Base-by-base conservation (phyloP, 2,797 vertebrate genomes). In the Eremophila alpestris region DNA sequence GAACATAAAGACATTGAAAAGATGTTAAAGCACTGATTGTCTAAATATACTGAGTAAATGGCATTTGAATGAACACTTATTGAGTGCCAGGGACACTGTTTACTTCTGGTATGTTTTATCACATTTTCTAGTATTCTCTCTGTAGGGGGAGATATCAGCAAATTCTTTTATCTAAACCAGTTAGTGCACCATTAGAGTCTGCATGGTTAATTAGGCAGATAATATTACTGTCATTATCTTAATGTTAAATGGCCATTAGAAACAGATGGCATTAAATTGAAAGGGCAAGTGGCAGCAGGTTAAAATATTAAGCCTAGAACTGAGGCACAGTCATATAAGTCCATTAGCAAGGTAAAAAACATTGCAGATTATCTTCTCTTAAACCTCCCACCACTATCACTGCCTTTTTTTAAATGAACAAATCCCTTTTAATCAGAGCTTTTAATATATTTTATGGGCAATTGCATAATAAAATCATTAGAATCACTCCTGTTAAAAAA, bases 101-200 rank as follows among this genome's bases (percentile, higher is more conserved):
- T 96, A 96, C 95, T 91, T 95, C 75, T 87, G 74, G 43, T 95
- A 95, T 96, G 90, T 96, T 97, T 96, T 95, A 93, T 90, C 92
- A 74, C 80, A 70, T 84, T 92, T 89, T 96, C 38, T 90, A 91
- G 81, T 96, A 91, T 96, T 93, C 91, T 84, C 80, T 89, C 94
- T 93, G 89, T 70, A 95, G 89, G 94, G 94, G 94, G 92, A 96
- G 91, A 94, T 96, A 97, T 94, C 96, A 96, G 93, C 93, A 97
- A 97, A 97, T 96, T 97, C 89, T 95, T 97, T 98, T 98, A 98
- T 98, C 97, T 98, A 97, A 98, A 96, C 92, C 96, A 97, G 97
- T 97, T 97, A 97, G 91, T 95, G 81, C 80, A 78, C 96, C 97
- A 98, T 98, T 97, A 98, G 94, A 93, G 93, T 89, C 89, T 94